Base-by-base conservation (phyloP, 1,140 invertebrate species). In the Battus philenor region DNA sequence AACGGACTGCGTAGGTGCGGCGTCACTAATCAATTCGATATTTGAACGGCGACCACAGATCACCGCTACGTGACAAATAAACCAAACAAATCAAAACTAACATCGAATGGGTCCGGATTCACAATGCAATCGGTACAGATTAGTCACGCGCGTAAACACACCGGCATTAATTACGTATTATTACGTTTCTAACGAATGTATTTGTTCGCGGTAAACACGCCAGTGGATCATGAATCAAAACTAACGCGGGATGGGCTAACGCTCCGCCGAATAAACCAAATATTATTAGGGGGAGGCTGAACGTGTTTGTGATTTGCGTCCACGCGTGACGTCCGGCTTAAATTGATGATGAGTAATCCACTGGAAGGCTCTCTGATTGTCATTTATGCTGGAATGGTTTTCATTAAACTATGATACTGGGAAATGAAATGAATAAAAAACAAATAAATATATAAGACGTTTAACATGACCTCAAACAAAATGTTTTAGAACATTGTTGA, bases 91-190 rank as follows among this genome's bases (percentile, higher is more conserved):
- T 36, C 33, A 16, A 9, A 36, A 20, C 33, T 36, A 36, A 36
- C 17, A 36, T 36, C 33, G 20, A 16, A 36, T 36, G 15, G 9
- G 10, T 17, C 11, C 9, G n/a, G 33, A 36, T 36, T n/a, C 7
- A 9, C 15, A 9, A 1, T 20, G 33, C 33, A 20, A 20, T 16
- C 16, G 56, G 48, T 32, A 52, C 56, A 54, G 57, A 64, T 68
- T 55, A 52, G 33, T 36, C 33, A 36, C 17, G 33, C 33, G 20
- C 9, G 33, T 17, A 36, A 36, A 36, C 33, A 36, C 33, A 16
- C 33, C 47, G 47, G 50, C 57, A 45, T 67, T 70, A 73, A 72
- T 70, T 65, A 70, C 60, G 58, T 60, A 71, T 73, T 68, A 71
- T 36, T 63, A 46, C 50, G 30, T 38, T 50, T 50, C 50, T 54